phyloP scores from a whole-genome alignment of 2,888 invertebrate genomes.

The Trissoscelio sp. region DNA sequence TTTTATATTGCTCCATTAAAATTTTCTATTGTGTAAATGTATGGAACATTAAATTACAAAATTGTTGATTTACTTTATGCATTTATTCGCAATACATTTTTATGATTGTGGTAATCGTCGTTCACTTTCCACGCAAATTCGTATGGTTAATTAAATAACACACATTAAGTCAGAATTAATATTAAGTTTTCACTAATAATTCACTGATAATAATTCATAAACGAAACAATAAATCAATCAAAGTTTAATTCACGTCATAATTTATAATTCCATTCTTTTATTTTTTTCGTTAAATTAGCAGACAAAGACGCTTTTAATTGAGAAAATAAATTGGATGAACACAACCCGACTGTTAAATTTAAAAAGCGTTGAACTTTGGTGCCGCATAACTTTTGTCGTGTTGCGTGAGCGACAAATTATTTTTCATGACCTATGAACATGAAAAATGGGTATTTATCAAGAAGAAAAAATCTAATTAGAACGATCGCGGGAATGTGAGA shows the following conservation, averaged over 20 bases:
- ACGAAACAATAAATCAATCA: background rate
- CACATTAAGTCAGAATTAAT: background rate
- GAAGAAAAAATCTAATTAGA: conserved; percentile 31
- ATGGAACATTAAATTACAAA: background rate
- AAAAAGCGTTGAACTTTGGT: conserved; percentile 1
- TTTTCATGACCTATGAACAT: conserved; percentile 25
- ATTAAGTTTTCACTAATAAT: background rate
- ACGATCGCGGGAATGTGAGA: conserved; percentile 17
- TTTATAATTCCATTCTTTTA: background rate
- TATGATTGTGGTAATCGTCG: background rate
- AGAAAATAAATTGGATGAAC: background rate
- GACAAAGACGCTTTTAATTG: background rate
- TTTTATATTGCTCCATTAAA: background rate
- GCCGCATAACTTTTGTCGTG: conserved; percentile 5
- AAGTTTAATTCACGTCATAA: background rate
- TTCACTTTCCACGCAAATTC: background rate
- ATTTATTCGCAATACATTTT: background rate
- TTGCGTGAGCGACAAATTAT: conserved; percentile 30
- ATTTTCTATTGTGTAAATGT: background rate
- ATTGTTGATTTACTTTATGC: background rate
- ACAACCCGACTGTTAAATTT: background rate
- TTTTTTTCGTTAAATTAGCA: background rate
- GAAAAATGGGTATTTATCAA: conserved; percentile 15
- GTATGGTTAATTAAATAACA: background rate
- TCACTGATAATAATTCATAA: background rate